Base-by-base conservation (phyloP, 1,140 invertebrate species). In the Cydia amplana region DNA sequence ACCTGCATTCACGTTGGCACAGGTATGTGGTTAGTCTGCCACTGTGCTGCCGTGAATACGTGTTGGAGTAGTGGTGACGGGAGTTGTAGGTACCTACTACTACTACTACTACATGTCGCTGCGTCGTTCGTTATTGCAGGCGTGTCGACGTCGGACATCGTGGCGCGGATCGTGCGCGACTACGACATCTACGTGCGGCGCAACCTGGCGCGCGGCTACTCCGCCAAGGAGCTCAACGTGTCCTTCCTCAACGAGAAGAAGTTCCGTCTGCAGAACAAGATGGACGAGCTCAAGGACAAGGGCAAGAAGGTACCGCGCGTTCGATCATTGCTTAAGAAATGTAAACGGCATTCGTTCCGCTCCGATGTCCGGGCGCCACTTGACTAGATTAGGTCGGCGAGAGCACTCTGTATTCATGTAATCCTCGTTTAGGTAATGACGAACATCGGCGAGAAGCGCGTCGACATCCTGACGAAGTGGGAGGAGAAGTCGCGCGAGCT, bases 161-260 rank as follows among this genome's bases (percentile, higher is more conserved):
- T 99, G n/a, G 98, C 98, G 14, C 94, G 99, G 81, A 99, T 99
- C 87, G 99, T 99, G 1, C 96, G 97, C 86, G 99, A 99, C 93
- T 99, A 99, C 92, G 99, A 99, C 92, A 96, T 99, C 67, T 99
- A 99, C 93, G 98, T 99, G 18, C 94, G 99, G 79, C 94, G 99
- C 80, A 99, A 99, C 94, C 94, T 99, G 77, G 97, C 98, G 16
- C 94, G 99, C 75, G 99, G 99, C 0, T 99, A 99, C 88, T 97
- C 97, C 70, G 98, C 98, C 55, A 99, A 99, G 93, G 99, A 99
- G 88, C 94, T 99, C 5, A 99, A 99, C 93, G 98, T 99, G 40
- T 98, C 98, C 55, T 99, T 99, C 92, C 95, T 99, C 74, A 99
- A 97, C 88, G 98, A 98, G 92, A 98, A 98, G 89, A 98, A 98